Conservation (phyloP, 2,888 invertebrate species). For the Drosophila diplacantha region DNA sequence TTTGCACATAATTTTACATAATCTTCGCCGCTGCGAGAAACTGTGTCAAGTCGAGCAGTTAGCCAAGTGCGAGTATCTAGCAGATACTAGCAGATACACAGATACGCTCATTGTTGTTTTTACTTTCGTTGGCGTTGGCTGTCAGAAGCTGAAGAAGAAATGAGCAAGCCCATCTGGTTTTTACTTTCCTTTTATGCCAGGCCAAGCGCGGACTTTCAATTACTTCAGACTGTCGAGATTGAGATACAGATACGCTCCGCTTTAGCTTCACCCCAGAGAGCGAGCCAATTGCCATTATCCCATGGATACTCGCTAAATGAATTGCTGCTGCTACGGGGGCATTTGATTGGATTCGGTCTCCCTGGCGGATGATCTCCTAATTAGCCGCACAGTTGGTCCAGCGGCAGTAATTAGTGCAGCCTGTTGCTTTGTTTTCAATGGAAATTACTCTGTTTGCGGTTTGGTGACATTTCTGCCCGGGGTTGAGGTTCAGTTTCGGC, state of each 20-base stretch:
- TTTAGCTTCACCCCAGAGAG: constrained; percentile 13
- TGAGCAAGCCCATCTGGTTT: constrained; percentile 56
- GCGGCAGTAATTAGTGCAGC: constrained; percentile 36
- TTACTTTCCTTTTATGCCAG: constrained; percentile 65
- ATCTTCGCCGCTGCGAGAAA: constrained; percentile 53
- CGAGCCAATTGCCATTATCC: constrained; percentile 30
- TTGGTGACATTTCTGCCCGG: constrained; percentile 31
- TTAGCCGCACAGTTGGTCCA: constrained; percentile 37
- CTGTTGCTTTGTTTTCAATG: constrained; percentile 20
- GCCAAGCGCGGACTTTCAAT: constrained; percentile 62
- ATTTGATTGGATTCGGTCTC: constrained; percentile 32
- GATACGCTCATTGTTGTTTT: constrained; percentile 63
- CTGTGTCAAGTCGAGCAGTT: constrained; percentile 54
- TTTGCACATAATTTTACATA: constrained; percentile 61
- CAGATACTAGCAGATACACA: constrained; percentile 35
- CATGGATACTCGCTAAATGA: constrained; percentile 25
- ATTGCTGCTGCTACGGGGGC: constrained; percentile 27
- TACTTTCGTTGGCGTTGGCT: constrained; percentile 58
- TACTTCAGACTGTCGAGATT: constrained; percentile 40
- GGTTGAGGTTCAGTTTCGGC: constrained; percentile 44
- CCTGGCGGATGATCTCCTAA: constrained; percentile 41
- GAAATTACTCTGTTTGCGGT: constrained; percentile 20
- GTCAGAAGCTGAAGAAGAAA: constrained; percentile 43
- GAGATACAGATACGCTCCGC: constrained; percentile 26
- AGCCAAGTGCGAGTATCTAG: constrained; percentile 24